phyloP scores from a whole-genome alignment of 2,797 vertebrate species.

The Acipenser ruthenus region DNA sequence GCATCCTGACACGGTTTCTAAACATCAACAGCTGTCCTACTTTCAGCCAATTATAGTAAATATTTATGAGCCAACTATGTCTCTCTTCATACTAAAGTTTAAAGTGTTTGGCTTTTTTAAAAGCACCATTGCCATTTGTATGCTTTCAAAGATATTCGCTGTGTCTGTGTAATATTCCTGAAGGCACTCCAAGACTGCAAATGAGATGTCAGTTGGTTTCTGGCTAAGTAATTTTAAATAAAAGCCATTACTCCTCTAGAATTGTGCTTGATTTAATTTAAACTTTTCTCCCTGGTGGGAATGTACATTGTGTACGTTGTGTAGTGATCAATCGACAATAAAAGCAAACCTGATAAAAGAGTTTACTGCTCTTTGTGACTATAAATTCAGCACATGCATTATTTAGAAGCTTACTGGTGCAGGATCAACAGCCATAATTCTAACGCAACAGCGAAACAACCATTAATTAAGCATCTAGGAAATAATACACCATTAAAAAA shows the following conservation, averaged over 20 bases:
- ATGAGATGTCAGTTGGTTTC: constrained; percentile 3
- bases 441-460: not conserved
- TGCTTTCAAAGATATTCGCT: constrained; percentile 3
- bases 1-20: too few relatives aligned
- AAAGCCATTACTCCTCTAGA: constrained; percentile 7
- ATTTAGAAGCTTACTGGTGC: constrained; percentile 5
- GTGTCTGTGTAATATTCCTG: not conserved
- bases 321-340: constrained; percentile 10
- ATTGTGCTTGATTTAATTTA: constrained; percentile 8
- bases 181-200: not conserved
- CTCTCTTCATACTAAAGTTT: too few relatives aligned
- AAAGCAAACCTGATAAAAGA: constrained; percentile 13
- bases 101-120: too few relatives aligned
- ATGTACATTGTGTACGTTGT: constrained; percentile 4
- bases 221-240: constrained; percentile 6
- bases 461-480: constrained; percentile 4
- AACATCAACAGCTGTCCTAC: too few relatives aligned
- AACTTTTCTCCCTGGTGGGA: constrained; percentile 4
- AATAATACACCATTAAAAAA: too few relatives aligned
- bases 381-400: constrained; percentile 11
- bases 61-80: too few relatives aligned
- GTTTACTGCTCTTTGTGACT: constrained; percentile 9
- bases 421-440: constrained; percentile 1
- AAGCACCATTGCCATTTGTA: constrained; percentile 9
- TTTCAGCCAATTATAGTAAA: too few relatives aligned